Percentiles rank a stretch among this genome's conserved stretches.
Conservation (phyloP, 2,797 vertebrate genomes). For the Xerus rutilus region DNA sequence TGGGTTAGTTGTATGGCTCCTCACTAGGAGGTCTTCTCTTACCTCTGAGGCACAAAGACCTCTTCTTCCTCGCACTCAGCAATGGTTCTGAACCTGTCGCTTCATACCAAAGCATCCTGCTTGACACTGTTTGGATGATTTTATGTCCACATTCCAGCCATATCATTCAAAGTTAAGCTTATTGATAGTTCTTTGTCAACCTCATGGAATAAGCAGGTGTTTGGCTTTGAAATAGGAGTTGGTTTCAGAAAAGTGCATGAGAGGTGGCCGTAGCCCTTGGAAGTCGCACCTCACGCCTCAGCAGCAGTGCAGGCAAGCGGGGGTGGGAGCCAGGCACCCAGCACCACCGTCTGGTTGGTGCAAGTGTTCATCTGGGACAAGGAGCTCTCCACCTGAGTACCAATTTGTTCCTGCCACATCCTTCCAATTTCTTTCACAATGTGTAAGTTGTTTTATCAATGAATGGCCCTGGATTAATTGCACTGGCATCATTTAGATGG, state of each 20-base stretch:
- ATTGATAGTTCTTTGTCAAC: background rate
- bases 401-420: background rate
- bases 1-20: too few species aligned
- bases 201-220: background rate
- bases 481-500: background rate
- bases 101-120: background rate
- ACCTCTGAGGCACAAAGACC: too few species aligned
- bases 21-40: background rate
- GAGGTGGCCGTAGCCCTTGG: background rate
- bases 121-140: background rate
- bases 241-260: background rate
- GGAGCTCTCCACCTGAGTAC: background rate
- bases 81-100: background rate
- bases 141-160: background rate
- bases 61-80: background rate
- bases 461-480: too few species aligned
- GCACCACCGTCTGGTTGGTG: background rate
- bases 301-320: fast-evolving
- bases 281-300: background rate
- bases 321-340: fast-evolving
- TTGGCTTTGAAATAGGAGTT: background rate
- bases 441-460: background rate
- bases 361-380: background rate
- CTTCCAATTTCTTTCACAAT: background rate
- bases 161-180: background rate